Evolutionary conservation across 1,140 invertebrate genomes (phyloP).

Genomic region (Drosophila pectinifera): DNA sequence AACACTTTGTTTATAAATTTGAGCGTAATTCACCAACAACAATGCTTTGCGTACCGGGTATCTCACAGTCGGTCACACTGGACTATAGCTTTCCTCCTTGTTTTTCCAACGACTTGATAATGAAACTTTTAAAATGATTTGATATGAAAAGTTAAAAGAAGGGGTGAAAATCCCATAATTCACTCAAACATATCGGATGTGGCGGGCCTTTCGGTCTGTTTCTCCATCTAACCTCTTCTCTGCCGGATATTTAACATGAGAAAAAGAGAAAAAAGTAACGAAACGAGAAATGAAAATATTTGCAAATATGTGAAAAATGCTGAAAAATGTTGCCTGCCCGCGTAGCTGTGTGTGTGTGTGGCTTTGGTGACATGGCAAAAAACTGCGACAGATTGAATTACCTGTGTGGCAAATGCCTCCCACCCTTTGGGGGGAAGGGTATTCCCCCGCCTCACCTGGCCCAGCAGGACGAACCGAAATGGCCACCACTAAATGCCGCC

Average conservation of each 20-base stretch:
- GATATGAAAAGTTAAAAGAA: not conserved
- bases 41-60: too few species aligned
- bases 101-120: too few species aligned
- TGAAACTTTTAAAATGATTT: constrained; percentile 4
- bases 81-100: too few species aligned
- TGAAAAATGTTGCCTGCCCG: constrained; percentile 55
- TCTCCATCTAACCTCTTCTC: constrained; percentile 24
- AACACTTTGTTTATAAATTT: not conserved
- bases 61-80: too few species aligned
- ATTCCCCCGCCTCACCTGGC: constrained; percentile 41
- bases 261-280: constrained; percentile 8
- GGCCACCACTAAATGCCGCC: constrained; percentile 55
- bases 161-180: constrained; percentile 28
- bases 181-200: constrained; percentile 53
- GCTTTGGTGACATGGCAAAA: constrained; percentile 54
- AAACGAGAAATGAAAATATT: constrained; percentile 74
- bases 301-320: constrained; percentile 72
- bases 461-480: constrained; percentile 43
- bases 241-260: constrained; percentile 53
- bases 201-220: constrained; percentile 12
- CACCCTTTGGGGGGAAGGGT: not conserved
- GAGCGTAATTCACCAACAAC: too few species aligned
- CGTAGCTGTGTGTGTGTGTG: not conserved
- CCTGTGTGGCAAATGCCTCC: constrained; percentile 36
- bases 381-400: constrained; percentile 81